Evolutionary conservation across 2,797 vertebrate genomes (phyloP).

Genomic region (Arnoldichthys spilopterus): DNA sequence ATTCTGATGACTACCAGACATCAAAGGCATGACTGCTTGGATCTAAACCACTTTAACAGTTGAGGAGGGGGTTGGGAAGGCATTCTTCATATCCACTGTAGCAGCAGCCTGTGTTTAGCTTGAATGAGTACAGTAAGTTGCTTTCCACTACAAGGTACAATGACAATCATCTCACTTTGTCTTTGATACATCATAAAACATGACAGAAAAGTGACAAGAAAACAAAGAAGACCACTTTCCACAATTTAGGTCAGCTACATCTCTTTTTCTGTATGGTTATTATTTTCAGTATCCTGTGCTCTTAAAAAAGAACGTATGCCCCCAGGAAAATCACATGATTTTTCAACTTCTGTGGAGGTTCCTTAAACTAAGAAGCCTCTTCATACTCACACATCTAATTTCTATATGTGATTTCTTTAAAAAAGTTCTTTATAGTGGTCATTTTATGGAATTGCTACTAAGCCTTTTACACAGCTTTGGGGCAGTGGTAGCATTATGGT

Average conservation of each 20-base stretch:
- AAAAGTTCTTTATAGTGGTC: too few relatives aligned
- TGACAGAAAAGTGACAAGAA: neutral
- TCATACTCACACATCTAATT: neutral
- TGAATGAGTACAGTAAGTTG: constrained; percentile 8
- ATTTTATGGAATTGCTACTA: neutral
- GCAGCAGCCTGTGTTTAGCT: neutral
- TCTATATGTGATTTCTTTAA: neutral
- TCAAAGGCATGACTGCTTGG: constrained; percentile 31
- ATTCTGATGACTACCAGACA: constrained; percentile 34
- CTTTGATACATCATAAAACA: too few relatives aligned
- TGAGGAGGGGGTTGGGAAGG: neutral
- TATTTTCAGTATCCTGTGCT: neutral
- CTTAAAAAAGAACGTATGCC: neutral
- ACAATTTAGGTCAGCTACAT: neutral
- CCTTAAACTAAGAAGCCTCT: neutral
- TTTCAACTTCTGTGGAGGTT: neutral
- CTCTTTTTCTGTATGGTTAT: neutral
- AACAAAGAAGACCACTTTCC: neutral
- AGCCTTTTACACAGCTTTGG: neutral
- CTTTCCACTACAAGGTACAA: neutral
- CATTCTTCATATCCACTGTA: constrained; percentile 17
- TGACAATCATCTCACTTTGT: neutral
- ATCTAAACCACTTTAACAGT: constrained; percentile 13
- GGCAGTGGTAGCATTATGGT: too few relatives aligned
- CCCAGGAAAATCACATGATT: neutral